These are phyloP conservation scores for Dipodomys merriami DNA, from an alignment of 2,113 vertebrate species.

Conservation along the genomic window DNA sequence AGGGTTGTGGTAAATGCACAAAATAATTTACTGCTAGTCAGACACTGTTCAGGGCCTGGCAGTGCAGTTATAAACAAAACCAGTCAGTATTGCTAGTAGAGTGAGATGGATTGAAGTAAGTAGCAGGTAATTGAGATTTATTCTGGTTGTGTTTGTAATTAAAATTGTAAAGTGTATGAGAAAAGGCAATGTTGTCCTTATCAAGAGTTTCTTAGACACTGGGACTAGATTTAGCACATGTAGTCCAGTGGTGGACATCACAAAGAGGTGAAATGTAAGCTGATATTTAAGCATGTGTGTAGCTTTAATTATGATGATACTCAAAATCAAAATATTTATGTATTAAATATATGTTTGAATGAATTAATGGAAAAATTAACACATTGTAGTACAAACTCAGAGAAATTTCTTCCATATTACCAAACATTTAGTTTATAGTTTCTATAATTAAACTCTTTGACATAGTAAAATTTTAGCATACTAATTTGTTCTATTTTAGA, in stretches of 20 bases:
- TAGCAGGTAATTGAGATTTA: neutral
- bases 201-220: neutral
- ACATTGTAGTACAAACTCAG: neutral
- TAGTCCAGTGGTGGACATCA: neutral
- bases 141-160: neutral
- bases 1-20: neutral
- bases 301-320: neutral
- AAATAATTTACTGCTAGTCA: neutral
- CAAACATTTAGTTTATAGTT: constrained; percentile 47
- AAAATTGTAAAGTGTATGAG: neutral
- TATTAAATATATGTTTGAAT: constrained; percentile 6
- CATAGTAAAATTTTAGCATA: constrained; percentile 25
- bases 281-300: neutral
- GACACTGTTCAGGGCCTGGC: neutral
- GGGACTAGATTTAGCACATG: neutral
- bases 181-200: neutral
- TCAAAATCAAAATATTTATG: neutral
- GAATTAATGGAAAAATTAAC: neutral
- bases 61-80: neutral
- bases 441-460: neutral
- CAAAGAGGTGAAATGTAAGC: neutral
- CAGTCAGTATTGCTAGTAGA: neutral
- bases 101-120: neutral
- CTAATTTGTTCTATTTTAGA: neutral
- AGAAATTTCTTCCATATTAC: neutral